These are phyloP conservation scores for Junonia oenone DNA, from an alignment of 2,888 invertebrate genomes.

Conservation along the genomic window DNA sequence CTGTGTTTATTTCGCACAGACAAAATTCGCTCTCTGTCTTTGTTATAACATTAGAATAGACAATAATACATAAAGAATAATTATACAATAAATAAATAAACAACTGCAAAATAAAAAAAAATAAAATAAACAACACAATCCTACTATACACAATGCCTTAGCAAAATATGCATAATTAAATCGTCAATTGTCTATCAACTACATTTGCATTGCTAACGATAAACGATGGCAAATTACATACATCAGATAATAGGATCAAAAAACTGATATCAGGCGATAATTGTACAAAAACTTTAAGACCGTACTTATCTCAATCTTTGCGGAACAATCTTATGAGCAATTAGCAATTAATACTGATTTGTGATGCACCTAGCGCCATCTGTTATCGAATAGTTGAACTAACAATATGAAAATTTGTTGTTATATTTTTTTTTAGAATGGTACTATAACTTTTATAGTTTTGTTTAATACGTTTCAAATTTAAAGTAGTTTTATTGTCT, in stretches of 20 bases:
- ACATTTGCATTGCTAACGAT: neutral
- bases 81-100: no score
- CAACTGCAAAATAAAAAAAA: no score
- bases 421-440: neutral
- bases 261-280: constrained; percentile 3
- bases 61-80: no score
- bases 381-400: constrained; percentile 22
- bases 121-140: no score
- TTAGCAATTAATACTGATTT: constrained; percentile 26
- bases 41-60: no score
- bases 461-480: no score
- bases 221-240: constrained; percentile 26
- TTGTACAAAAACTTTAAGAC: neutral
- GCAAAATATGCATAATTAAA: neutral
- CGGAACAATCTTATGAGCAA: neutral
- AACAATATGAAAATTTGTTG: neutral
- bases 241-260: constrained; percentile 24
- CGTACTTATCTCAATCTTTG: neutral
- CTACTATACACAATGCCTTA: no score
- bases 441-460: neutral
- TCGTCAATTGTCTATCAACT: neutral
- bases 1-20: no score
- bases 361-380: constrained; percentile 35
- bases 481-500: no score
- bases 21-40: no score